Evolutionary conservation across 2,797 vertebrate species (phyloP).

Genomic region (Coregonus sp.): DNA sequence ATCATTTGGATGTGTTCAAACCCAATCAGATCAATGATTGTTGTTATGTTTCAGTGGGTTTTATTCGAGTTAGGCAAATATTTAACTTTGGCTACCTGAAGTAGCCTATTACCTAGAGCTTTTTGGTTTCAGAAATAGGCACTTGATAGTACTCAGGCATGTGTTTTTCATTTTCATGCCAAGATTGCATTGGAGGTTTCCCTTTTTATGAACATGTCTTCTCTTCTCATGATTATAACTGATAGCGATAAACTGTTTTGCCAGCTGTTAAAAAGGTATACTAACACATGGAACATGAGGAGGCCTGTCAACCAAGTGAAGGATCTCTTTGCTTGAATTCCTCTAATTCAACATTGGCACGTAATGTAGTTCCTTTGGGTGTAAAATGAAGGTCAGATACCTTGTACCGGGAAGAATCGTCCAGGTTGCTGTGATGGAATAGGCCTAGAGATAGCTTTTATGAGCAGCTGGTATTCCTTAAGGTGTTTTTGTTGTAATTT

Average conservation of each 20-base stretch:
- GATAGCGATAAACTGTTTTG: background rate
- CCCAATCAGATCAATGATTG: too few relatives aligned
- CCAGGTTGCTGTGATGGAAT: background rate
- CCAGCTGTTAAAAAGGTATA: background rate
- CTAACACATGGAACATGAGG: background rate
- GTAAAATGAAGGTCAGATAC: background rate
- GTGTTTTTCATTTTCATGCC: background rate
- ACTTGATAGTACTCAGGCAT: background rate
- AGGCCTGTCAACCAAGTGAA: background rate
- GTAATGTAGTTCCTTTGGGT: background rate
- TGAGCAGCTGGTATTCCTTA: too few relatives aligned
- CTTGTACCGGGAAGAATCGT: background rate
- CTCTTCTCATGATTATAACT: slow-evolving; percentile 5
- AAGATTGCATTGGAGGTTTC: background rate
- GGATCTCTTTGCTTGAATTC: background rate
- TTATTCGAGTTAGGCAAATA: background rate
- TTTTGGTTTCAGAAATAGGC: background rate
- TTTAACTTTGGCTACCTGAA: background rate
- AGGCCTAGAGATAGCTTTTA: background rate
- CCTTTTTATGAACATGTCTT: background rate
- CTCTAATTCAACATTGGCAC: background rate
- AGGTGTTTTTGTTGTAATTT: too few relatives aligned
- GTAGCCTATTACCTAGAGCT: background rate
- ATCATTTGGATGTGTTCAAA: too few relatives aligned
- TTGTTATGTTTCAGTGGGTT: background rate